These are phyloP conservation scores for Macroteleia sp. DNA, from an alignment of 2,888 invertebrate species.

Conservation along the genomic window DNA sequence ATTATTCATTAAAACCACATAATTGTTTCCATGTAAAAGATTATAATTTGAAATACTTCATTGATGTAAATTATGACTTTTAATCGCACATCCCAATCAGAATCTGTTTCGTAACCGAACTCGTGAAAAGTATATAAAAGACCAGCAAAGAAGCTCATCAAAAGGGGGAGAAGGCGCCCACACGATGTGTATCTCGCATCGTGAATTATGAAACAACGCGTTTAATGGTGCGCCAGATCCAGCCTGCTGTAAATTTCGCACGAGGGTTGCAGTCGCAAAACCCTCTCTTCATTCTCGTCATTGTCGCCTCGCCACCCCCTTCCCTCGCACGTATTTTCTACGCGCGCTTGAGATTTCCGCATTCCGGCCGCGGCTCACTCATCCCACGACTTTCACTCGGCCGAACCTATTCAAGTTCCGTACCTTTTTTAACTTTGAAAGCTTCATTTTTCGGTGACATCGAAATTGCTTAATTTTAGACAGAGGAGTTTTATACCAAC, in stretches of 20 bases:
- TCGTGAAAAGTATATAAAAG: slow-evolving; percentile 29
- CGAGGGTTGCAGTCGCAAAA: slow-evolving; percentile 75
- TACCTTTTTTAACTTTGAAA: background rate
- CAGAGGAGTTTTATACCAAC: slow-evolving; percentile 18
- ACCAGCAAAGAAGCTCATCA: slow-evolving; percentile 33
- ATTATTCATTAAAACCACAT: too few species aligned
- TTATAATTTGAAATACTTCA: too few species aligned
- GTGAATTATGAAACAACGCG: slow-evolving; percentile 84
- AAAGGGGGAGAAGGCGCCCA: slow-evolving; percentile 9
- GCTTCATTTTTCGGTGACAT: slow-evolving; percentile 20
- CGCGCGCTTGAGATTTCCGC: slow-evolving; percentile 49
- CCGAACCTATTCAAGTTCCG: slow-evolving; percentile 25
- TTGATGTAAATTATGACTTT: too few species aligned
- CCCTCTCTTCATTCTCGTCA: slow-evolving; percentile 66
- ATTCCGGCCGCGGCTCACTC: slow-evolving; percentile 47
- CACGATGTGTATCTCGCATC: slow-evolving; percentile 70
- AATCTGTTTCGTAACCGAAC: slow-evolving; percentile 29
- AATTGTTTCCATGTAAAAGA: too few species aligned
- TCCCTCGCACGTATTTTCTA: slow-evolving; percentile 22
- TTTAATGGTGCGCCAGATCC: slow-evolving; percentile 83
- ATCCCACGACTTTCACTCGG: slow-evolving; percentile 38
- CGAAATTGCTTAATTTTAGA: slow-evolving; percentile 34
- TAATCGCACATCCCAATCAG: too few species aligned
- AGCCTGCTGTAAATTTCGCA: slow-evolving; percentile 79
- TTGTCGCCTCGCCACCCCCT: slow-evolving; percentile 33